Evolutionary conservation across 1,140 invertebrate species (phyloP).

Genomic region (Caerostris darwini): DNA sequence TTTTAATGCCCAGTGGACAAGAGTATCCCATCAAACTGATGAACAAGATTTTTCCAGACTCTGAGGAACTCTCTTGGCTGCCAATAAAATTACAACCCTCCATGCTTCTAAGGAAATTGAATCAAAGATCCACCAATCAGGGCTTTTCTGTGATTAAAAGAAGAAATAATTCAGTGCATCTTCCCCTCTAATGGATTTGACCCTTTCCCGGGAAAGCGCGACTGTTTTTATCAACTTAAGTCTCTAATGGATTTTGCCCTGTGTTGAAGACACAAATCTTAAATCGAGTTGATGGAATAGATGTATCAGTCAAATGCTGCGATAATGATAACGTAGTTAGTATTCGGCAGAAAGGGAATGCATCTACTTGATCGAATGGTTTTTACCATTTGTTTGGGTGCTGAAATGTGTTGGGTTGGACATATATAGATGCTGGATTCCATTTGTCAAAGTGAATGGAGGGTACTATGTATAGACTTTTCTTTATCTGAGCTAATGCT

Average conservation of each 20-base stretch:
- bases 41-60: background rate
- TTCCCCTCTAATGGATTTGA: slow-evolving; percentile 56
- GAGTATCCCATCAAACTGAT: slow-evolving; percentile 28
- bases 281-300: slow-evolving; percentile 1
- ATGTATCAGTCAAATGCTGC: background rate
- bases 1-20: slow-evolving; percentile 23
- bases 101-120: slow-evolving; percentile 56
- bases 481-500: too few relatives aligned
- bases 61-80: background rate
- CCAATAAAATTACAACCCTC: slow-evolving; percentile 53
- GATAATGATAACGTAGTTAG: slow-evolving; percentile 14
- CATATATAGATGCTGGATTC: too few relatives aligned
- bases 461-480: too few relatives aligned
- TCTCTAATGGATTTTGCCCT: slow-evolving; percentile 54
- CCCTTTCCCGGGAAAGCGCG: slow-evolving; percentile 25
- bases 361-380: background rate
- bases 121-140: slow-evolving; percentile 34
- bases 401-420: background rate
- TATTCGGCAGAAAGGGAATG: background rate
- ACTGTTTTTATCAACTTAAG: slow-evolving; percentile 58
- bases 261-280: background rate
- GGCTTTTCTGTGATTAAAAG: slow-evolving; percentile 64
- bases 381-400: background rate
- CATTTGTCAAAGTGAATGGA: too few relatives aligned
- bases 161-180: slow-evolving; percentile 59